Evolutionary conservation across 2,888 invertebrate genomes (phyloP), one percentile per base, ranked within the genome.

Genomic region (Colletes collaris): DNA sequence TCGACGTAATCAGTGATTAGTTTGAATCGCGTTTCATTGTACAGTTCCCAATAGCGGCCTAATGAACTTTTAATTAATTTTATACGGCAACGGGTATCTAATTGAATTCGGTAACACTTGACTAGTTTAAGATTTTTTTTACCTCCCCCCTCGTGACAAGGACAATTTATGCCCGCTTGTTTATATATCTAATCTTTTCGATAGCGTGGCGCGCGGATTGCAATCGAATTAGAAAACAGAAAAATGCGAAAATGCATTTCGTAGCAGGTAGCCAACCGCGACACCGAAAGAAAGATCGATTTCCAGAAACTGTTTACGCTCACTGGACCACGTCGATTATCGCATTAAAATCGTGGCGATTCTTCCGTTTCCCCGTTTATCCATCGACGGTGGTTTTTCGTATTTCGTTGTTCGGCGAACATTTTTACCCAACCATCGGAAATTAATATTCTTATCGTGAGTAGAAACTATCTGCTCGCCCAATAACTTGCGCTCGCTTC

Each of bases 291-390:
- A 83, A 83, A 82, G 67, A 64, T 13, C 46, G 35, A 53, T 66
- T 59, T 62, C 49, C 65, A 66, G 62, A 78, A 73, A 84, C 60
- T 35, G 44, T 75, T 79, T 68, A 66, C 70, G 84, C 65, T 82
- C 77, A 67, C 59, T 59, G 77, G 60, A 85, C 84, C 84, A 76
- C 60, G 46, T 79, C 79, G 72, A 77, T 75, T 68, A 75, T 77
- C 75, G 63, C 53, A 19, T 66, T 67, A 71, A 63, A 75, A 60
- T 35, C 68, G 52, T 40, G n/a, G 27, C 27, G 13, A 71, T 62
- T 81, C 65, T 68, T 77, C 65, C 65, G 56, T 81, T 77, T 79
- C 59, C 70, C 64, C 52, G 72, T 69, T 77, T 73, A 65, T 55
- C 55, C 37, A 35, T 16, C 49, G 16, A 27, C n/a, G 16, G 49